Conservation (phyloP, 2,888 invertebrate species). For the Artemia sinica region DNA sequence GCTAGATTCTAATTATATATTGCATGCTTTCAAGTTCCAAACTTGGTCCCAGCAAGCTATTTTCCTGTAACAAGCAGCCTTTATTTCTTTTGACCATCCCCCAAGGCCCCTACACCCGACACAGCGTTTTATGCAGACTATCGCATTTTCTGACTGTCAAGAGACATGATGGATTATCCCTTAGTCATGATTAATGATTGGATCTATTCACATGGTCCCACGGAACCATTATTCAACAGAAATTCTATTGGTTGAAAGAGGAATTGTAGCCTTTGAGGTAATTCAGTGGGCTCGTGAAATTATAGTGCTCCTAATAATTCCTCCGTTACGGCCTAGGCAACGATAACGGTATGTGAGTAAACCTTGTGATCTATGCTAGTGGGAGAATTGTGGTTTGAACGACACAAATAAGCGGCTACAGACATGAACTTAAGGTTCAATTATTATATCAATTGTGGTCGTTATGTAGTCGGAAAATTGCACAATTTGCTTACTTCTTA, state of each 20-base stretch:
- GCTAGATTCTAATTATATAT: neutral
- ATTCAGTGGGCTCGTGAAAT: conserved; percentile 3
- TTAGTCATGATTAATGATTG: conserved; percentile 14
- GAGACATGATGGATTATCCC: conserved; percentile 9
- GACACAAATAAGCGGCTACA: too few species aligned
- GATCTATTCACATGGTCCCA: conserved; percentile 4
- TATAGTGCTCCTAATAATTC: conserved; percentile 8
- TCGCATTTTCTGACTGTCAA: conserved; percentile 14
- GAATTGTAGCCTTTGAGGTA: neutral
- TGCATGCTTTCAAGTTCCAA: neutral
- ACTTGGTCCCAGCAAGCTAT: neutral
- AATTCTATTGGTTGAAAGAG: conserved; percentile 13
- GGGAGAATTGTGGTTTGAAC: neutral
- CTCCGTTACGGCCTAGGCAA: neutral
- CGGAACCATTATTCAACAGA: neutral
- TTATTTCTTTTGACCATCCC: conserved; percentile 4
- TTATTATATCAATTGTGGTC: too few species aligned
- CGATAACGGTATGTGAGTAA: conserved; percentile 13
- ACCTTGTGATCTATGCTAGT: neutral
- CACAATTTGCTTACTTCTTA: too few species aligned
- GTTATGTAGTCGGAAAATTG: too few species aligned
- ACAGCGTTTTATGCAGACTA: neutral
- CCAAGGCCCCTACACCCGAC: conserved; percentile 2
- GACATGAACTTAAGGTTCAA: too few species aligned
- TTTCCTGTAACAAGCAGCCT: conserved; percentile 1